Evolutionary conservation across 1,140 invertebrate species (phyloP), one percentile per base, ranked within the genome.

Genomic region (Meloidogyne floridensis): DNA sequence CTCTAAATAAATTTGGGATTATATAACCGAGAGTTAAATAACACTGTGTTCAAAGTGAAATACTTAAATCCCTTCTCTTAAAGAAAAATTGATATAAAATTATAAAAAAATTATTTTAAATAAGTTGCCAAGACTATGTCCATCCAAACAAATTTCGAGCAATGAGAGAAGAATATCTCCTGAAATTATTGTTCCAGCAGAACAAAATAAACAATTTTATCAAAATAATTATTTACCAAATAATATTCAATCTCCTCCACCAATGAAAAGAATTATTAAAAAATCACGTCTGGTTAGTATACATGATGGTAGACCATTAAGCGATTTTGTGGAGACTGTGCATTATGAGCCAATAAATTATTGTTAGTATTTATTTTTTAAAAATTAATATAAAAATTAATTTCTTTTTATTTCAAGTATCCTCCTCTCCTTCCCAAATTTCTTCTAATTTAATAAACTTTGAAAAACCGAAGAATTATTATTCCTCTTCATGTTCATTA

Each of bases 221-320:
- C 54, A 32, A 47, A 77, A 47, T 10, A 70, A n/a, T 70, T 42
- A 53, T 43, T 3, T 32, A 43, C 10, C 5, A 71, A n/a, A 20
- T 79, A 65, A 13, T 1, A 65, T 65, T n/a, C 77, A 51, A 11
- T 18, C 43, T 47, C 59, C 43, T 20, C n/a, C 59, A 79, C 59
- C 85, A 56, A 72, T 86, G 83, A 87, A 85, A 20, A 86, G 80
- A 54, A 74, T 86, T 3, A 85, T 74, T 18, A 42, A 84, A 65
- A 89, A 88, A 75, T 78, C 82, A 13, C 81, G 88, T 15, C 76
- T 86, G 43, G 89, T 90, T n/a, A 88, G 84, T 53, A 89, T 90
- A 51, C 81, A 90, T 77, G 89, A 90, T 75, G 88, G 88, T 32
- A 83, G 89, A n/a, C 88, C 88, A 8, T 81, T 90, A 7, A 81